Conservation (phyloP, 1,140 invertebrate species). For the Drosophila mauritiana region DNA sequence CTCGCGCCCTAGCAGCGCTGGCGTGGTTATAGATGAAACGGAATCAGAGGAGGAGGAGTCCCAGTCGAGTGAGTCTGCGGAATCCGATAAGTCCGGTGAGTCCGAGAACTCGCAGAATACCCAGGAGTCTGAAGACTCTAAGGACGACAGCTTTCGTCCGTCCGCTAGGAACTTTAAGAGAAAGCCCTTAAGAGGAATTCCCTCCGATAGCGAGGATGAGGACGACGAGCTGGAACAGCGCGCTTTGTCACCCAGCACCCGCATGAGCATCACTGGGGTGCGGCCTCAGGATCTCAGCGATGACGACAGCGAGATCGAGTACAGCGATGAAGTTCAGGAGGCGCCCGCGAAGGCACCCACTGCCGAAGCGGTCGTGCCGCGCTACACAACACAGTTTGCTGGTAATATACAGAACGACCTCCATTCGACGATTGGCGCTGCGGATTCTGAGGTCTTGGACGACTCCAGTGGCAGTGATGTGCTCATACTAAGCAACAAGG, state of each 20-base stretch:
- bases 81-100: not conserved
- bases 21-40: conserved; percentile 46
- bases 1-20: conserved; percentile 12
- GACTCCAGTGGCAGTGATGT: conserved; percentile 69
- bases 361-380: conserved; percentile 23
- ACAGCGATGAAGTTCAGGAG: conserved; percentile 44
- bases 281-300: conserved; percentile 65
- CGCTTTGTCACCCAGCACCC: conserved; percentile 70
- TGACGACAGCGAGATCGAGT: conserved; percentile 76
- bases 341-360: not conserved
- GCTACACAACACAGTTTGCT: conserved; percentile 69
- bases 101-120: conserved; percentile 14
- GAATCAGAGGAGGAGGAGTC: conserved; percentile 15
- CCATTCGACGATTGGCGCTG: conserved; percentile 57
- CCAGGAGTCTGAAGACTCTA: not conserved
- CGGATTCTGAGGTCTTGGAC: not conserved
- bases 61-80: not conserved
- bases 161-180: not conserved
- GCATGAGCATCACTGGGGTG: conserved; percentile 80
- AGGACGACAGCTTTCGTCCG: conserved; percentile 6
- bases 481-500: conserved; percentile 61
- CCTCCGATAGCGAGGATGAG: conserved; percentile 65
- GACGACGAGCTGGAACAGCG: conserved; percentile 63
- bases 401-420: conserved; percentile 54
- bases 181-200: not conserved